These are phyloP conservation scores for Sylvicapra grimmia DNA, from an alignment of 2,113 vertebrate genomes.

Conservation along the genomic window DNA sequence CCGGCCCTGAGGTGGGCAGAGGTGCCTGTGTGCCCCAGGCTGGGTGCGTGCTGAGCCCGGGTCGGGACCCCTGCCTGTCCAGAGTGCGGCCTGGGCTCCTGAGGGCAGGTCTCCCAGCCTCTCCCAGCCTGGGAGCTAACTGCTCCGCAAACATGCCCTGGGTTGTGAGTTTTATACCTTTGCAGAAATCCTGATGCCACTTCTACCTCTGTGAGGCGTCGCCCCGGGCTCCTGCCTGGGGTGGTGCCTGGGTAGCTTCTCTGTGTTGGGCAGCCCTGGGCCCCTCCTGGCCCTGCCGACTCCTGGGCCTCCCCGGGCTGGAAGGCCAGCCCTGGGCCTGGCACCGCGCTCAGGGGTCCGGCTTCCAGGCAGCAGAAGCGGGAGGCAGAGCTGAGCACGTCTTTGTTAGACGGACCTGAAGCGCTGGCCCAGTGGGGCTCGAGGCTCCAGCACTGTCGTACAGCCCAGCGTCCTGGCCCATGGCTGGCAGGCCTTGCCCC, in stretches of 20 bases:
- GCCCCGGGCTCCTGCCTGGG: neutral
- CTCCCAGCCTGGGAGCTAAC: neutral
- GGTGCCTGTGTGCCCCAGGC: neutral
- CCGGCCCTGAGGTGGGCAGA: neutral
- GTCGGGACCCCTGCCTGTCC: neutral
- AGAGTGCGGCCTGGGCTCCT: fast-evolving
- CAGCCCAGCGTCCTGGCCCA: fast-evolving
- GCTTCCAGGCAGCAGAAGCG: neutral
- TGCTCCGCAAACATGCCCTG: neutral
- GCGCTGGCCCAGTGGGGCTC: fast-evolving
- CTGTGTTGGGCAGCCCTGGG: neutral
- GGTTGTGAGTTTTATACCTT: neutral
- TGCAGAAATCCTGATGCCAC: neutral
- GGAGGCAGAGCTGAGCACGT: neutral
- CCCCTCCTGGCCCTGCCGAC: no score
- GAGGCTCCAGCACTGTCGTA: slow-evolving; percentile 31
- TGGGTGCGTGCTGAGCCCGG: neutral
- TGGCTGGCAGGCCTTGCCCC: neutral
- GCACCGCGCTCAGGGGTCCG: neutral
- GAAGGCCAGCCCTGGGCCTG: neutral
- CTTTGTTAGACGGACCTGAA: neutral
- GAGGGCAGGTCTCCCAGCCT: neutral
- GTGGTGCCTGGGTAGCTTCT: neutral
- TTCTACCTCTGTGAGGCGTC: slow-evolving; percentile 50
- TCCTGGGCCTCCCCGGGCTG: neutral